Percentiles rank a stretch among this genome's conserved stretches.
Evolutionary conservation across 2,888 invertebrate species (phyloP).

Genomic region (Polyommatus iphigenia): DNA sequence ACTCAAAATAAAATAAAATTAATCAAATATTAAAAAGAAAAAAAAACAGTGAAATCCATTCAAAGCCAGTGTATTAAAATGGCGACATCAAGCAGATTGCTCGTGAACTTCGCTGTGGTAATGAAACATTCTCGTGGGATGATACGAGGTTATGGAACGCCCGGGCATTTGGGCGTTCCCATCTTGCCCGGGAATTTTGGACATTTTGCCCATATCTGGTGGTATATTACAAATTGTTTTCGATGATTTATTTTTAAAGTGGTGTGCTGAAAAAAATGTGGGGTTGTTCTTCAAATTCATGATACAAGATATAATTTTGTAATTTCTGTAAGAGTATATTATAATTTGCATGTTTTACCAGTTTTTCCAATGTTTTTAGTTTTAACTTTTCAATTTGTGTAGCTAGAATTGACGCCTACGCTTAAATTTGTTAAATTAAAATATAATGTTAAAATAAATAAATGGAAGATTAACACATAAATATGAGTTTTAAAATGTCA

Average conservation of each 20-base stretch:
- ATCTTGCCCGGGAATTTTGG: neutral
- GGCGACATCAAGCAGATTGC: slow-evolving; percentile 38
- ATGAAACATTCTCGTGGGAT: slow-evolving; percentile 16
- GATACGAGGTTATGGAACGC: neutral
- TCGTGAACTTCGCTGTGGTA: slow-evolving; percentile 34
- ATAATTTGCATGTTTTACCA: neutral
- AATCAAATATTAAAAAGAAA: slow-evolving; percentile 43
- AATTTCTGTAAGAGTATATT: neutral
- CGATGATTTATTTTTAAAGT: neutral
- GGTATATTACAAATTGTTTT: neutral
- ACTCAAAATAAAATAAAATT: slow-evolving; percentile 60
- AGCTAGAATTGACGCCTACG: slow-evolving; percentile 38
- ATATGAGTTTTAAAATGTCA: neutral
- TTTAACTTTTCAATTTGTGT: neutral
- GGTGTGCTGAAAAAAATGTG: neutral
- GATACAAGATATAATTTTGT: neutral
- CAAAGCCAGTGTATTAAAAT: slow-evolving; percentile 60
- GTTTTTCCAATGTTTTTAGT: neutral
- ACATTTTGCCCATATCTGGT: neutral
- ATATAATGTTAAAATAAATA: neutral
- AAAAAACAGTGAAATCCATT: slow-evolving; percentile 61
- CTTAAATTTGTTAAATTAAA: neutral
- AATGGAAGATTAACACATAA: neutral
- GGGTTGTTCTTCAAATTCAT: neutral
- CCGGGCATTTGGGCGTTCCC: neutral